Base-by-base conservation (phyloP, 2,888 invertebrate species). In the Lasioglossum oenotherae region DNA sequence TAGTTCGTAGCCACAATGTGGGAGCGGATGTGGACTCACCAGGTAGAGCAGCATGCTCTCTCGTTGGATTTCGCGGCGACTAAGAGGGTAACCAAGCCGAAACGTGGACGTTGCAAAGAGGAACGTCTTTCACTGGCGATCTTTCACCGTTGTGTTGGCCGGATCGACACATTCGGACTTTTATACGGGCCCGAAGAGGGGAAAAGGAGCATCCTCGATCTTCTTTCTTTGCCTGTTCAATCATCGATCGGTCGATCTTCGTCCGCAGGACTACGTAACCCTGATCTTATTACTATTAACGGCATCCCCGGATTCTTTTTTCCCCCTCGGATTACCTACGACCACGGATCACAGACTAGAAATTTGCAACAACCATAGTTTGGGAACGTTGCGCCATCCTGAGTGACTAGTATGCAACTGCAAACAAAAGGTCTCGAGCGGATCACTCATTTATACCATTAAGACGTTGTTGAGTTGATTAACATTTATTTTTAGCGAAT, bases 61-160 rank as follows among this genome's bases (percentile, higher is more conserved):
- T 87, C 53, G 71, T 80, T 69, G 78, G 74, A 77, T 77, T 77
- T 87, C 69, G 74, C 77, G 86, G 64, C 23, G 67, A 76, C 49
- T 57, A 49, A 46, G 64, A 82, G 74, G 72, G 72, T 31, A 80
- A 82, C 72, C 67, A 77, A 69, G 35, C 67, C 71, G 75, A 74
- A 78, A 77, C 64, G 78, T 72, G 72, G 80, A 78, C 75, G 78
- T 89, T 85, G 88, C 44, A 67, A 75, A 57, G 78, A 81, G 78
- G 67, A 76, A 86, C 86, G 81, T 86, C 78, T 90, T 92, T 89
- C 89, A 89, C 89, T 86, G 87, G 89, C 90, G 86, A 85, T 90
- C 89, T 92, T 87, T 91, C 92, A 92, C 92, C 89, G 91, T 91
- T 92, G 80, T 92, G 92, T 88, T 91, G 89, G 91, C 78, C 74